Base-by-base conservation (phyloP, 2,113 vertebrate genomes). In the Neodon shergylaensis region DNA sequence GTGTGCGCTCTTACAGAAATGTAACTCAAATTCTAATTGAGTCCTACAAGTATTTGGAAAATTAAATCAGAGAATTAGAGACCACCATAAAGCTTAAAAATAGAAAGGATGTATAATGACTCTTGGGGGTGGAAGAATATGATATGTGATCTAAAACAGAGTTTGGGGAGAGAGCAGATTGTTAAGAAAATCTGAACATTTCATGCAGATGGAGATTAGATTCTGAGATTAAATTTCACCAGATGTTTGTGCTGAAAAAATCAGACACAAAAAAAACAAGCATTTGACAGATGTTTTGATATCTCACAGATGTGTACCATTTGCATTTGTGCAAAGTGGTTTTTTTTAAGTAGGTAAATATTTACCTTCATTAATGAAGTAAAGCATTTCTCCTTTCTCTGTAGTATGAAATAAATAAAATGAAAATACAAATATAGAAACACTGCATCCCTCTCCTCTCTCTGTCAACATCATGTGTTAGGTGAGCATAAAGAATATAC, bases 251-350 rank as follows among this genome's bases (percentile, higher is more conserved):
- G 7, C 19, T 68, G 68, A 95, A 91, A 91, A 4, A 66, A 47
- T 66, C 26, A 24, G 36, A 78, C 81, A 74, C 0, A 36, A 61
- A 92, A 92, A 47, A 92, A 47, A 66, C 52, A 17, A 77, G 7
- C 28, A 44, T n/a, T 81, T 96, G 44, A 68, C 13, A 73, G 65
- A 77, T 87, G 54, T 88, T 36, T 77, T 10, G 36, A 65, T 14
- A 36, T 7, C 14, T 66, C 31, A 73, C 58, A 74, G 13, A 83
- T 78, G 76, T 84, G 76, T 58, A 3, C 5, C 86, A 47, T 82
- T 95, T 91, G 19, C n/a, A 63, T 82, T 91, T 88, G 17, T 61
- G 14, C 7, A 26, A 47, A 92, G 90, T 72, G 7, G 5, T 44
- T 72, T 52, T 24, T 33, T 31, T 87, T 54, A 87, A 72, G n/a